phyloP scores from a whole-genome alignment of 2,797 vertebrate species.

The Gallinago nigripennis region DNA sequence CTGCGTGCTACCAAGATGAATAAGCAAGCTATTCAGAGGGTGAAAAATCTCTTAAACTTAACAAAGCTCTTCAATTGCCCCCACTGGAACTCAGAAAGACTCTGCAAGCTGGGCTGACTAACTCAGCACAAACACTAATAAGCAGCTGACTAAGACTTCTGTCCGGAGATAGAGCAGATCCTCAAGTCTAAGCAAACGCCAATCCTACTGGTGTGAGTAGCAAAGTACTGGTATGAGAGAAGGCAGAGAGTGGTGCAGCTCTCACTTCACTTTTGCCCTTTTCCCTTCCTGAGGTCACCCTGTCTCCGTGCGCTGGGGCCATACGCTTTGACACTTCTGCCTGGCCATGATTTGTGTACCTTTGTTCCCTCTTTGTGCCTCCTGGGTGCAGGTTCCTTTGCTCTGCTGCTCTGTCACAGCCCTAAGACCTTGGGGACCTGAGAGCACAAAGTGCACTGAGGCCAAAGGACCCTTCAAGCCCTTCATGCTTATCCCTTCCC shows the following conservation, averaged over 20 bases:
- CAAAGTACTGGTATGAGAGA: not conserved
- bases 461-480: not conserved
- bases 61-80: not conserved
- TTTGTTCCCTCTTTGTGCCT: not conserved
- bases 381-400: not conserved
- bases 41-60: not conserved
- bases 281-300: not conserved
- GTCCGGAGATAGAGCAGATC: not conserved
- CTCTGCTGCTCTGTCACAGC: not conserved
- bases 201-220: not conserved
- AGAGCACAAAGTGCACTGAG: not conserved
- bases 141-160: not conserved
- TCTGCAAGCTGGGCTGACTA: not conserved
- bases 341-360: not conserved
- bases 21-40: not conserved
- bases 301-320: fast-evolving
- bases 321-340: not conserved
- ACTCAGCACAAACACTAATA: not conserved
- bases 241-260: not conserved
- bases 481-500: not conserved
- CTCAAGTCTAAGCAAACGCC: not conserved
- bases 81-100: not conserved
- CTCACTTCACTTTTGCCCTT: not conserved
- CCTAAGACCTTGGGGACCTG: not conserved
- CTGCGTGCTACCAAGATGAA: not conserved